These are phyloP conservation scores for Clamator glandarius DNA, from an alignment of 2,797 vertebrate species.

Conservation along the genomic window DNA sequence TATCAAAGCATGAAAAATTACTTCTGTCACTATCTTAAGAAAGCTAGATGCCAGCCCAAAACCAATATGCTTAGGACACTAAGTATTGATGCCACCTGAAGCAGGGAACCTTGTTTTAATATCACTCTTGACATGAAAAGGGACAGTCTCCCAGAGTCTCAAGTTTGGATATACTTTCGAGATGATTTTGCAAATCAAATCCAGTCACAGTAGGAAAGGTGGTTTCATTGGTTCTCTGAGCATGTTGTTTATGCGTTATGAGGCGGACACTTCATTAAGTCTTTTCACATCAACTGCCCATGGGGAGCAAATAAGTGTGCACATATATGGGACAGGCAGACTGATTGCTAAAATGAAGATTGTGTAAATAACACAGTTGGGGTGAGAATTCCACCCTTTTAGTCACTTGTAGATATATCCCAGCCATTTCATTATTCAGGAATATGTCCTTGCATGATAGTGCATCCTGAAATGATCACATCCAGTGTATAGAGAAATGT, in stretches of 20 bases:
- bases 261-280: not conserved
- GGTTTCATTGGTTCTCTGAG: not conserved
- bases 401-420: not conserved
- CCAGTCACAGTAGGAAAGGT: not conserved
- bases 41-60: not conserved
- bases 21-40: not conserved
- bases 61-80: not conserved
- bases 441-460: not conserved
- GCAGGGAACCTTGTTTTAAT: not conserved
- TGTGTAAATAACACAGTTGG: not conserved
- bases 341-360: not conserved
- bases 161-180: not conserved
- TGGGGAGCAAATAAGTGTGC: not conserved
- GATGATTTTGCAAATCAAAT: not conserved
- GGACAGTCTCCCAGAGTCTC: not conserved
- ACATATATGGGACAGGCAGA: not conserved
- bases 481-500: not conserved
- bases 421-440: not conserved
- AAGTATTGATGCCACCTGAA: not conserved
- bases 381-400: not conserved
- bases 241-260: not conserved
- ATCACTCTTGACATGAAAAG: not conserved
- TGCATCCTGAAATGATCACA: not conserved
- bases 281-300: not conserved
- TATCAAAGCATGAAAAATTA: not conserved